These are phyloP conservation scores for Glaucidium brasilianum DNA, from an alignment of 2,113 vertebrate genomes.

Conservation along the genomic window DNA sequence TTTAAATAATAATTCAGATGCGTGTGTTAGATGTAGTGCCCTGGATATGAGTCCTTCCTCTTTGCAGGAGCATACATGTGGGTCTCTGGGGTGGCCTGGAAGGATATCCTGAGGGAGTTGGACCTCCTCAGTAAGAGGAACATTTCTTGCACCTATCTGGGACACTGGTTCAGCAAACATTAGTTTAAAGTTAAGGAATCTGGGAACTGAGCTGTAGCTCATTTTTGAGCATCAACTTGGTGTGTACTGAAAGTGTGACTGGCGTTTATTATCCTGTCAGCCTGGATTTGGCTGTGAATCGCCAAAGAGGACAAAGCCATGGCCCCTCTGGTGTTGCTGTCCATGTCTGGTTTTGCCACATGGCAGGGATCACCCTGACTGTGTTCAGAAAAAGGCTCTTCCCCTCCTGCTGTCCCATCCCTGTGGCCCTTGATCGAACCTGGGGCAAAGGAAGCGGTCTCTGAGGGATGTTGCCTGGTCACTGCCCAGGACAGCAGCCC, in stretches of 20 bases:
- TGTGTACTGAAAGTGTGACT: background rate
- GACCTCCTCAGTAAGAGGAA: background rate
- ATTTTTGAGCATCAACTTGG: background rate
- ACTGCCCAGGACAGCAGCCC: background rate
- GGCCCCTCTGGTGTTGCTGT: background rate
- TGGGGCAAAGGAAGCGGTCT: fast-evolving
- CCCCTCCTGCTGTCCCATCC: background rate
- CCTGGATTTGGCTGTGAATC: background rate
- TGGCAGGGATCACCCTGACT: background rate
- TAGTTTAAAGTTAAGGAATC: background rate
- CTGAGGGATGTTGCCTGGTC: background rate
- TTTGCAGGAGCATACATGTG: background rate
- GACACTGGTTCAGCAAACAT: background rate
- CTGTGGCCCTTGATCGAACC: background rate
- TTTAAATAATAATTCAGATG: background rate
- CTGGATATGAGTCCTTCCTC: background rate
- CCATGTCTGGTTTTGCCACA: background rate
- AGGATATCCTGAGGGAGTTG: background rate
- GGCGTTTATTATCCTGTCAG: background rate
- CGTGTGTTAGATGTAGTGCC: background rate
- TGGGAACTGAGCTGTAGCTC: background rate
- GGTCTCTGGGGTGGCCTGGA: background rate
- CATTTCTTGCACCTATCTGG: background rate
- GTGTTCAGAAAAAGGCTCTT: background rate
- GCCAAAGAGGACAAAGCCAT: background rate